Percentiles rank a stretch among this genome's conserved stretches.
These are phyloP conservation scores for Andrena marginata DNA, from an alignment of 2,888 invertebrate genomes.

Conservation along the genomic window DNA sequence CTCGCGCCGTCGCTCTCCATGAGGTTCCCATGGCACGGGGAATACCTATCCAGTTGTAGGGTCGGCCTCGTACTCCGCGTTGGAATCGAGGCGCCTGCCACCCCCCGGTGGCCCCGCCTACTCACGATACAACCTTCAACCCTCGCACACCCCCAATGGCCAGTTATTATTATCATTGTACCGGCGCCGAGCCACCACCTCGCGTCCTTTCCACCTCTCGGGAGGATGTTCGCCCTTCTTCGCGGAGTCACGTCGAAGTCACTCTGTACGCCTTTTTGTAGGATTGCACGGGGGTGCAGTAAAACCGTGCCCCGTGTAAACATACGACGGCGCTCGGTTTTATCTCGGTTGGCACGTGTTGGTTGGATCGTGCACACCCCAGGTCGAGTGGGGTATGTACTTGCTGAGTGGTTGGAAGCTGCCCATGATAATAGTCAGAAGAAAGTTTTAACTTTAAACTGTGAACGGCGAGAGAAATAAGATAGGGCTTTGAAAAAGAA, in stretches of 20 bases:
- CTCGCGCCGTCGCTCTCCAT: constrained; percentile 77
- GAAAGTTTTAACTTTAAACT: not conserved
- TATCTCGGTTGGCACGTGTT: constrained; percentile 24
- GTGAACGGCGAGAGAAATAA: not conserved
- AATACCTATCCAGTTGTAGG: constrained; percentile 78
- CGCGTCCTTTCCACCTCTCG: constrained; percentile 24
- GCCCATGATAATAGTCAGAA: not conserved
- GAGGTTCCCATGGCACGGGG: constrained; percentile 71
- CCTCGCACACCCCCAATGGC: constrained; percentile 62
- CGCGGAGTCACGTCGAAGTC: constrained; percentile 53
- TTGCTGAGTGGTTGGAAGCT: constrained; percentile 6
- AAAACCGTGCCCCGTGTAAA: constrained; percentile 26
- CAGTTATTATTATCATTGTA: constrained; percentile 75
- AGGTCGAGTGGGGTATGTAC: not conserved
- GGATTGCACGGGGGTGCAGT: constrained; percentile 4
- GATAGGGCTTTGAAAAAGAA: no score
- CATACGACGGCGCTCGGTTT: constrained; percentile 12
- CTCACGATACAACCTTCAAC: constrained; percentile 77
- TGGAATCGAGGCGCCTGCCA: constrained; percentile 75
- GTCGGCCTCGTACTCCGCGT: constrained; percentile 77
- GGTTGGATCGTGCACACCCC: not conserved
- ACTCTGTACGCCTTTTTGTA: constrained; percentile 28
- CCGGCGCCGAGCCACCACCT: constrained; percentile 31
- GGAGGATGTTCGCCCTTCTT: constrained; percentile 34
- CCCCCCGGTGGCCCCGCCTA: constrained; percentile 78